phyloP scores from a whole-genome alignment of 2,888 invertebrate genomes.

The Deilephila porcellus region DNA sequence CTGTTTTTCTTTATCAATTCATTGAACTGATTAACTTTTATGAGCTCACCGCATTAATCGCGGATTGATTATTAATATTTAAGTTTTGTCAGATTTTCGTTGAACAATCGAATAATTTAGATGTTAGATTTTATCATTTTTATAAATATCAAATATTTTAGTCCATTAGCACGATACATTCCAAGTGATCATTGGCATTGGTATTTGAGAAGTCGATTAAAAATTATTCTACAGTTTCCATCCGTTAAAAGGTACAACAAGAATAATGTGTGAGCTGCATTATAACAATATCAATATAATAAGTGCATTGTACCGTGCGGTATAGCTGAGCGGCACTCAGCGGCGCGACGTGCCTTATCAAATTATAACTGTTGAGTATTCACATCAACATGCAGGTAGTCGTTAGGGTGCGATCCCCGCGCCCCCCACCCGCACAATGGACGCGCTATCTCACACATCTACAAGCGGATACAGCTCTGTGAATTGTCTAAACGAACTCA shows the following conservation, averaged over 20 bases:
- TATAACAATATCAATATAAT: conserved; percentile 36
- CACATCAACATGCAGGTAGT: conserved; percentile 63
- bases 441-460: conserved; percentile 71
- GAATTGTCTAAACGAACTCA: conserved; percentile 79
- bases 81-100: neutral
- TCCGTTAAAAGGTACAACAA: neutral
- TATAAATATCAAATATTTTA: neutral
- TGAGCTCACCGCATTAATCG: conserved; percentile 24
- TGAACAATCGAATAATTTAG: neutral
- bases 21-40: conserved; percentile 27
- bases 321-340: neutral
- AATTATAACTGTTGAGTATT: conserved; percentile 68
- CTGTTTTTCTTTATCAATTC: conserved; percentile 28
- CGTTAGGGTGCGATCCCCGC: conserved; percentile 58
- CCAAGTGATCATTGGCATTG: too few relatives aligned
- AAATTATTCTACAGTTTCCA: too few relatives aligned
- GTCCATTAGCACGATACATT: too few relatives aligned
- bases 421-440: conserved; percentile 60
- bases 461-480: conserved; percentile 65
- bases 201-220: too few relatives aligned
- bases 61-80: conserved; percentile 23
- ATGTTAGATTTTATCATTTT: neutral
- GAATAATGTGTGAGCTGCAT: neutral
- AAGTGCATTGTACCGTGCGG: conserved; percentile 38
- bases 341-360: conserved; percentile 59